Base-by-base conservation (phyloP, 2,113 vertebrate genomes). In the Cichladusa arquata region DNA sequence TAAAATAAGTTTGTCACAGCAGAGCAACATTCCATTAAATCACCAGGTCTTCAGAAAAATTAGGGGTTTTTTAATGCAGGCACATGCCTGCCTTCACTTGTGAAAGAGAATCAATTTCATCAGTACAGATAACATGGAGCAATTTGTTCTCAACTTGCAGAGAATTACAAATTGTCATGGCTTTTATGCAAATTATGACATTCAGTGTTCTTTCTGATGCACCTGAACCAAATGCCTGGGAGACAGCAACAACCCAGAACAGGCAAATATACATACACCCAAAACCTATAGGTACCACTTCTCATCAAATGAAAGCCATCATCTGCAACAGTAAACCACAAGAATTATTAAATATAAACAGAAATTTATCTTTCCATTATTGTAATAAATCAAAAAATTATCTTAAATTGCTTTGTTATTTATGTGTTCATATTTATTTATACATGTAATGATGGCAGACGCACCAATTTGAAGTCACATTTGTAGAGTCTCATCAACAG, bases 1-100 rank as follows among this genome's bases (percentile, higher is more conserved):
- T 62, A 91, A 93, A 94, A 29, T 31, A 66, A 47, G 19, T 73
- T 51, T 64, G 74, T 80, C 67, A 90, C 64, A 86, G 34, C 47
- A 80, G 7, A 88, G 36, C 14, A 90, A 44, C n/a, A 72, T 24
- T 53, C 34, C 28, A 83, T 33, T 70, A 90, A 92, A 80, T 51
- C 22, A 66, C 20, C 5, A 2, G 38, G 19, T 51, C 50, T 44
- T 57, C 53, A 61, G 36, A 76, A 90, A 91, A 86, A 77, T 6
- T 2, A 31, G 40, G 26, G 10, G 25, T 33, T 80, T 2, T 4
- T 34, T 66, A 80, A 66, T 17, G 34, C 6, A 73, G 70, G 60
- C 0, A 0, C 31, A 36, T 12, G 40, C 22, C 20, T 79, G 3
- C 25, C 44, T 81, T 91, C 48, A 20, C 8, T 70, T 48, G 23